A percentile compares a stretch with the other conserved stretches of the same genome.
Evolutionary conservation across 2,797 vertebrate species (phyloP).

Genomic region (Monodelphis domestica): DNA sequence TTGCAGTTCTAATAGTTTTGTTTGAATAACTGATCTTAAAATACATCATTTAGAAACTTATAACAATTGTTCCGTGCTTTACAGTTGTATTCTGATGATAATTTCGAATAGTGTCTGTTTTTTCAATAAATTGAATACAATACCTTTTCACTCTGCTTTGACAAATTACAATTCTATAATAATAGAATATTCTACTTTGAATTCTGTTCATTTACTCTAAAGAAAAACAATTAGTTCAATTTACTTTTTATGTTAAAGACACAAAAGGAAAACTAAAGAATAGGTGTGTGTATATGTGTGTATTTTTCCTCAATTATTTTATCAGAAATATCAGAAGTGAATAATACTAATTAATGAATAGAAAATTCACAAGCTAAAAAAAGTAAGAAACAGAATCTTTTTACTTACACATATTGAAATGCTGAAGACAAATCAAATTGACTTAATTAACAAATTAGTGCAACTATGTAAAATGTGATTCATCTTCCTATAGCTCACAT

Average conservation of each 20-base stretch:
- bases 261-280: conserved; percentile 40
- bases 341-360: conserved; percentile 43
- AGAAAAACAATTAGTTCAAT: conserved; percentile 10
- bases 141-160: neutral
- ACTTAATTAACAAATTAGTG: conserved; percentile 45
- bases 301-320: conserved; percentile 34
- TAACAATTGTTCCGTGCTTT: neutral
- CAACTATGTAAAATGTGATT: conserved; percentile 65
- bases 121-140: neutral
- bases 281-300: neutral
- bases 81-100: neutral
- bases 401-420: conserved; percentile 35
- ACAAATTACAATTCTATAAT: neutral
- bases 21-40: neutral
- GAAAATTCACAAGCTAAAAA: conserved; percentile 45
- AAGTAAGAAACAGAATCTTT: conserved; percentile 46
- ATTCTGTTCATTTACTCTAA: neutral
- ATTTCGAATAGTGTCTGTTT: neutral
- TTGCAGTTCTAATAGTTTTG: neutral
- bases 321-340: conserved; percentile 53
- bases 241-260: neutral
- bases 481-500: conserved; percentile 10
- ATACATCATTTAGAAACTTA: neutral
- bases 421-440: conserved; percentile 27
- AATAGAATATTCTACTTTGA: neutral